Percentiles rank a stretch among this genome's conserved stretches.
These are phyloP conservation scores for Dasyornis broadbenti DNA, from an alignment of 2,113 vertebrate species.

Conservation along the genomic window DNA sequence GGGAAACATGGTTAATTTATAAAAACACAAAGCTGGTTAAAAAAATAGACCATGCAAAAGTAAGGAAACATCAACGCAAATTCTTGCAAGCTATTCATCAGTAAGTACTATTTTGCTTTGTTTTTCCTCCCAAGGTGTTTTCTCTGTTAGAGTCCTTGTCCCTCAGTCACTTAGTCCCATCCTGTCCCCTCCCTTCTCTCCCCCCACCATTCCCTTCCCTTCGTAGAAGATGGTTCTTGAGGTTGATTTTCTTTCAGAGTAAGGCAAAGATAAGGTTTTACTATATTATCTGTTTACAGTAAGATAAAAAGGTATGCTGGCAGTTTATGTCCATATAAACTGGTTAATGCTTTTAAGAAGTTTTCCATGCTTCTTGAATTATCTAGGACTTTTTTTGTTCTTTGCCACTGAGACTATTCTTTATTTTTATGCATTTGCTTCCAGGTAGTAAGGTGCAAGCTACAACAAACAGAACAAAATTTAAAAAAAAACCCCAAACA, in stretches of 20 bases:
- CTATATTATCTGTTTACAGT: not conserved
- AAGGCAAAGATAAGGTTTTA: not conserved
- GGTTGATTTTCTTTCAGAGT: not conserved
- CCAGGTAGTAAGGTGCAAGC: not conserved
- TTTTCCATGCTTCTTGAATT: not conserved
- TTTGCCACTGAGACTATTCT: not conserved
- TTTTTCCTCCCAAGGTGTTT: not conserved
- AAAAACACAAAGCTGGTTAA: conserved; percentile 98
- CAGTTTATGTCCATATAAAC: not conserved
- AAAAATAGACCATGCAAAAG: conserved; percentile 98
- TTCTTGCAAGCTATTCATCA: conserved; percentile 99
- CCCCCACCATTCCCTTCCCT: fast-evolving
- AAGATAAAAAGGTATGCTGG: not conserved
- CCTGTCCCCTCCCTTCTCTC: not conserved
- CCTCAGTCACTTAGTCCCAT: not conserved
- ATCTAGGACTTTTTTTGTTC: not conserved
- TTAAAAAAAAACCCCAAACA: fast-evolving
- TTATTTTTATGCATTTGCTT: not conserved
- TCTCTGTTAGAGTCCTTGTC: not conserved
- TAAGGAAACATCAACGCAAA: conserved; percentile 98
- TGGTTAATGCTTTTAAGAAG: not conserved
- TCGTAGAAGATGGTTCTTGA: not conserved
- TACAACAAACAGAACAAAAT: not conserved
- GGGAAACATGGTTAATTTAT: conserved; percentile 99
- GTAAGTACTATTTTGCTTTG: conserved; percentile 81